A percentile compares a stretch with the other conserved stretches of the same genome.
These are phyloP conservation scores for Micromesistius poutassou DNA, from an alignment of 2,797 vertebrate genomes.

Conservation along the genomic window DNA sequence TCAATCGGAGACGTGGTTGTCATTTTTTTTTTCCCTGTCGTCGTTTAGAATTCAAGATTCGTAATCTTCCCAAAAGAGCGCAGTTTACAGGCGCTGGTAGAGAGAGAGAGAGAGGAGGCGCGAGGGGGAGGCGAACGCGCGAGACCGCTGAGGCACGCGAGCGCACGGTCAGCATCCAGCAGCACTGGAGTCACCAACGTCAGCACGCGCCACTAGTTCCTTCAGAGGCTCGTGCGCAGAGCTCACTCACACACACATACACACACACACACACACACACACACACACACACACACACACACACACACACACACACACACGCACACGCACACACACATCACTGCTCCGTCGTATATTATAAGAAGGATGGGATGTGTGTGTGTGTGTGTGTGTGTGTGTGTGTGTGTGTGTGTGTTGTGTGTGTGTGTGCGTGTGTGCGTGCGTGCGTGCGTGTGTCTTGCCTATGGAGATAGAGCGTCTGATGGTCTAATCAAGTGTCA, in stretches of 20 bases:
- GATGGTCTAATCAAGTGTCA: not conserved
- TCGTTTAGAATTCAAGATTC: not conserved
- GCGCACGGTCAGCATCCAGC: not conserved
- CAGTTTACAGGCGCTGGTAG: constrained; percentile 13
- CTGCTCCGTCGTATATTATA: not conserved
- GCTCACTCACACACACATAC: not conserved
- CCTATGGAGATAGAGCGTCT: too few relatives aligned
- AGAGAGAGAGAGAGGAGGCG: constrained; percentile 13
- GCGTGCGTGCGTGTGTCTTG: not conserved
- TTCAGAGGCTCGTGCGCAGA: not conserved
- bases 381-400: too few relatives aligned
- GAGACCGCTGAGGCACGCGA: not conserved
- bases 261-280: not conserved
- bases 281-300: not conserved
- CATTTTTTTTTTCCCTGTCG: constrained; percentile 24
- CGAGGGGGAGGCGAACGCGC: constrained; percentile 1
- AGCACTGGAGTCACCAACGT: not conserved
- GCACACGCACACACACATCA: not conserved
- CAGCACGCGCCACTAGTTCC: not conserved
- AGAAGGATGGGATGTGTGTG: not conserved
- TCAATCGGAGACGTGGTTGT: constrained; percentile 31
- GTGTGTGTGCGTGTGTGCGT: too few relatives aligned
- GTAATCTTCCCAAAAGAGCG: not conserved
- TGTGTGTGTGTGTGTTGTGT: too few relatives aligned
- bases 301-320: not conserved